Evolutionary conservation across 1,140 invertebrate species (phyloP), one percentile per base, ranked within the genome.

Genomic region (Mesaphorura yosii): DNA sequence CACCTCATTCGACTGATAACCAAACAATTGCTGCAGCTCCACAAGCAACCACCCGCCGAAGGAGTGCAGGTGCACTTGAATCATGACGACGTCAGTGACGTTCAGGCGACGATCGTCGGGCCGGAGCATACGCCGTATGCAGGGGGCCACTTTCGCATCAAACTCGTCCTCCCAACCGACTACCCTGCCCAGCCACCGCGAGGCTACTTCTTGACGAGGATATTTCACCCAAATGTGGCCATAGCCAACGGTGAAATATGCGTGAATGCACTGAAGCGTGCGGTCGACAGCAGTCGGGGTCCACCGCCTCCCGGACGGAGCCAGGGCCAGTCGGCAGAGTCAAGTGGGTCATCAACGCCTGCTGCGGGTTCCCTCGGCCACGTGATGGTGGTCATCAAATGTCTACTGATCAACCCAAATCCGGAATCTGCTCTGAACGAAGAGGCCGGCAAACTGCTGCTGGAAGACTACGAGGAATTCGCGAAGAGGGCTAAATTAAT

Each of bases 151-250:
- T 93, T 96, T 68, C 81, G 82, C 69, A 83, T 97, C 49, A 93
- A 93, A 72, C 70, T 96, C 56, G 81, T 83, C 51, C 74, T 97
- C 12, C 86, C 87, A 2, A 93, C 93, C 73, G 88, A 91, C 68
- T 96, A 93, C 72, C 93, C 93, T 20, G 76, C 83, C 63, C 78
- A 82, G 64, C 90, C 93, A 59, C 93, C 92, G 19, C 94, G 93
- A 73, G 92, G 89, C 37, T 92, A 82, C 72, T 96, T 97, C 69
- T 72, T 93, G 27, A 97, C 92, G 47, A 92, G 90, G 77, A 93
- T 97, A 64, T 97, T 97, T 75, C 92, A 96, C 73, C 92, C 92
- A 27, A 96, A 97, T 77, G 91, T 96, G 62, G 84, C 91, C 12
- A n/a, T n/a, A n/a, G 78, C 78, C 64, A 88, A 85, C 74, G 92